Percentiles rank a stretch among this genome's conserved stretches.
phyloP scores from a whole-genome alignment of 2,888 invertebrate genomes.

The Meteorus cinctellus region DNA sequence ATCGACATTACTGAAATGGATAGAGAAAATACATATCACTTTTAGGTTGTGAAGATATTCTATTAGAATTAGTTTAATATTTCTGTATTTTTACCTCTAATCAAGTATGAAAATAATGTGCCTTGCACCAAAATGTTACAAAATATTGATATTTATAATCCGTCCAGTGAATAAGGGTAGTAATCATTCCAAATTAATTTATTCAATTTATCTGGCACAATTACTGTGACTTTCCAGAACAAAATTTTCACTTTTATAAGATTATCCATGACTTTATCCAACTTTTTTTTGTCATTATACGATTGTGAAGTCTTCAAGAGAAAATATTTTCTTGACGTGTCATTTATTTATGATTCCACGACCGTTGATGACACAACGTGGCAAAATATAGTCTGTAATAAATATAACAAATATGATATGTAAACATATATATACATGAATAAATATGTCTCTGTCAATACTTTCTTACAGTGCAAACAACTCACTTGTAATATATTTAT shows the following conservation, averaged over 20 bases:
- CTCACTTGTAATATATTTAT: conserved; percentile 6
- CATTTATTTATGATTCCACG: not conserved
- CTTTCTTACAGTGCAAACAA: not conserved
- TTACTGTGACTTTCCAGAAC: not conserved
- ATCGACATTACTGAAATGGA: not conserved
- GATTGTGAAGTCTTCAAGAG: not conserved
- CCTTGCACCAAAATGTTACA: conserved; percentile 21
- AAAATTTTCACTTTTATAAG: not conserved
- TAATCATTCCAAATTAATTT: not conserved
- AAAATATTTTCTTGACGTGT: not conserved
- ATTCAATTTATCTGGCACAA: not conserved
- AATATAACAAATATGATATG: not conserved
- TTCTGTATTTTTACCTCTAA: not conserved
- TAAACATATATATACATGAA: not conserved
- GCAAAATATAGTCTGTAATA: not conserved
- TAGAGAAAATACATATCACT: conserved; percentile 5
- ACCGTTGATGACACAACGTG: not conserved
- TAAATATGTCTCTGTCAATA: not conserved
- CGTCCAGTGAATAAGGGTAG: not conserved
- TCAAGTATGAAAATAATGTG: conserved; percentile 1
- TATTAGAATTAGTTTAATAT: conserved; percentile 10
- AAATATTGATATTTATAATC: conserved; percentile 9
- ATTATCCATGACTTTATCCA: not conserved
- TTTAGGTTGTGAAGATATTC: not conserved
- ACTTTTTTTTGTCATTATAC: not conserved